Evolutionary conservation across 1,140 invertebrate species (phyloP).

Genomic region (Brachionus sp.): DNA sequence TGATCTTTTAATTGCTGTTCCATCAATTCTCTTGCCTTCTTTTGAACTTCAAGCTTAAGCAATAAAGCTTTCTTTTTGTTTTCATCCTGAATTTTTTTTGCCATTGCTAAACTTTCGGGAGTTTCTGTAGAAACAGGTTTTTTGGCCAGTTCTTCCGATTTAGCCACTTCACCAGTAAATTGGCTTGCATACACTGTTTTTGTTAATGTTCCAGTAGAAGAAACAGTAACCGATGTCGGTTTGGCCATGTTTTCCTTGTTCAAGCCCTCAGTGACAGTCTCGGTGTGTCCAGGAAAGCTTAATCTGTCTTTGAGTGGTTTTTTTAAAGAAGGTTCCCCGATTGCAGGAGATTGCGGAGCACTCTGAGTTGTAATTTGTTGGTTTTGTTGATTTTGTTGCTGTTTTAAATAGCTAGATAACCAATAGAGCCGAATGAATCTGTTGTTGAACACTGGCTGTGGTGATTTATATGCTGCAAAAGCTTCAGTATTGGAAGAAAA

Average conservation of each 20-base stretch:
- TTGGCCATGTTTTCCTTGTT: conserved; percentile 30
- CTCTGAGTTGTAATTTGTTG: neutral
- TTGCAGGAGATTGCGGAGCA: neutral
- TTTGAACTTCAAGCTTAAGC: conserved; percentile 13
- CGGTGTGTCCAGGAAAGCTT: neutral
- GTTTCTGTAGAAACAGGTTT: neutral
- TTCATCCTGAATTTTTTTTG: conserved; percentile 40
- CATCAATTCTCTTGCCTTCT: conserved; percentile 23
- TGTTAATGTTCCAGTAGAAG: neutral
- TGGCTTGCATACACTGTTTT: conserved; percentile 15
- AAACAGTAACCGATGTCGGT: neutral
- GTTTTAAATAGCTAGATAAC: neutral
- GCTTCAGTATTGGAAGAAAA: conserved; percentile 30
- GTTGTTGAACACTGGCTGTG: conserved; percentile 36
- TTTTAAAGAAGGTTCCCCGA: neutral
- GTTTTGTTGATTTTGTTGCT: neutral
- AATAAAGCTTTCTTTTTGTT: conserved; percentile 28
- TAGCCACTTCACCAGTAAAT: neutral
- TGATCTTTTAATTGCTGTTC: conserved; percentile 39
- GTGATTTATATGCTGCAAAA: conserved; percentile 40
- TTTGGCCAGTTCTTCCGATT: neutral
- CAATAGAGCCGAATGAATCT: conserved; percentile 32
- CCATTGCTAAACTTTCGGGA: neutral
- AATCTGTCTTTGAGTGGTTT: conserved; percentile 7
- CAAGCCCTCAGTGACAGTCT: neutral